Conservation (phyloP, 23 tunicate species). For the Phallusia fumigata region DNA sequence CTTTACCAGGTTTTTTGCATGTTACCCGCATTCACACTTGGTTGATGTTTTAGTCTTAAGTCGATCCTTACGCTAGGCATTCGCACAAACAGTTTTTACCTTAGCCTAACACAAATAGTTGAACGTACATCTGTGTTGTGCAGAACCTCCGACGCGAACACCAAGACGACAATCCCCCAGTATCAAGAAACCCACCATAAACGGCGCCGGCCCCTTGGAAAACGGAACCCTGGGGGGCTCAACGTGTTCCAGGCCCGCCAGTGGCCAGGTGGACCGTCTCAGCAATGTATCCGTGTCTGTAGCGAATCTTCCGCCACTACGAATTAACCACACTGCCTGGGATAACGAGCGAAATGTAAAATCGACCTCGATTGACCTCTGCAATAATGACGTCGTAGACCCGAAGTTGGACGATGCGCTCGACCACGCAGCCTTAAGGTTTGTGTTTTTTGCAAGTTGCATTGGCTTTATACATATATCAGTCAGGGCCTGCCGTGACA, state of each 20-base stretch:
- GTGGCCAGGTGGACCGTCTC: constrained; percentile 6
- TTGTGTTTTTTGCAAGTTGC: not conserved
- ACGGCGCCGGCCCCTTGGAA: constrained; percentile 8
- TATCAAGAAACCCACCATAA: not conserved
- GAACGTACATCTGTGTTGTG: not conserved
- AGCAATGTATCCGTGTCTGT: constrained; percentile 8
- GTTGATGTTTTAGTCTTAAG: too few relatives aligned
- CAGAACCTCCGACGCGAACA: not conserved
- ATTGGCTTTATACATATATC: too few relatives aligned
- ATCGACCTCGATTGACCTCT: not conserved
- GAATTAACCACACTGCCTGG: not conserved
- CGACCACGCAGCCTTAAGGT: constrained; percentile 64
- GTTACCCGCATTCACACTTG: too few relatives aligned
- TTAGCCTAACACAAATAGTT: not conserved
- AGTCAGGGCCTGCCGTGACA: too few relatives aligned
- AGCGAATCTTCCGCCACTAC: not conserved
- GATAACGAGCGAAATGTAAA: not conserved
- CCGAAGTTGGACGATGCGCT: constrained; percentile 35
- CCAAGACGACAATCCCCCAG: not conserved
- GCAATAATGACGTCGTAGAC: constrained; percentile 13
- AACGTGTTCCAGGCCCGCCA: constrained; percentile 6
- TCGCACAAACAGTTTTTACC: too few relatives aligned
- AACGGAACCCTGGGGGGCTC: constrained; percentile 15
- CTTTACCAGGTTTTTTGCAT: too few relatives aligned
- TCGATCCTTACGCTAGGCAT: too few relatives aligned